Evolutionary conservation across 2,113 vertebrate species (phyloP).

Genomic region (Brachirus orientalis): DNA sequence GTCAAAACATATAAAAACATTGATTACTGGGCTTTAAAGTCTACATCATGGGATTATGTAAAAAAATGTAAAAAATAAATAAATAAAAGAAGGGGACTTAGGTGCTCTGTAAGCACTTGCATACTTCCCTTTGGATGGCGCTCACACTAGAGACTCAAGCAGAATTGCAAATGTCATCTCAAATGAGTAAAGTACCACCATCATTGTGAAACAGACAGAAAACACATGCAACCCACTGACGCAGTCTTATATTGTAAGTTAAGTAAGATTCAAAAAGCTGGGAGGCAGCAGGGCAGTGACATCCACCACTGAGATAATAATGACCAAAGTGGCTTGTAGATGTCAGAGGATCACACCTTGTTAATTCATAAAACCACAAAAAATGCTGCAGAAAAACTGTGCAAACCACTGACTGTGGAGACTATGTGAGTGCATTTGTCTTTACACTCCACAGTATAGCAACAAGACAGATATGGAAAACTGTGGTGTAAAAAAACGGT

Average conservation of each 20-base stretch:
- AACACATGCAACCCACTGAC: conserved; percentile 25
- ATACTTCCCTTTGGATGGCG: too few species aligned
- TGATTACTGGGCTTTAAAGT: not conserved
- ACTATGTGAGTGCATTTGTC: not conserved
- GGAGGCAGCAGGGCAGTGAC: conserved; percentile 27
- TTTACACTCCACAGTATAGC: not conserved
- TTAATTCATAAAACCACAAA: conserved; percentile 47
- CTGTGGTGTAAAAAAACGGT: not conserved
- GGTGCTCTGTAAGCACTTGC: not conserved
- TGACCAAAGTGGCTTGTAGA: conserved; percentile 35
- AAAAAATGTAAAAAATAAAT: too few species aligned
- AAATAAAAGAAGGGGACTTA: not conserved
- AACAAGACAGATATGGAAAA: not conserved
- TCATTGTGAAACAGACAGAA: conserved; percentile 19
- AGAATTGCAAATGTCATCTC: too few species aligned
- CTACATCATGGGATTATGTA: not conserved
- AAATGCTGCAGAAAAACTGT: conserved; percentile 6
- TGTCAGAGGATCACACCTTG: conserved; percentile 41
- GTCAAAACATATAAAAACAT: not conserved
- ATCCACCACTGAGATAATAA: conserved; percentile 40
- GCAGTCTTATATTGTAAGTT: conserved; percentile 29
- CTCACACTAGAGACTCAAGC: too few species aligned
- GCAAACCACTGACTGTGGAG: too few species aligned
- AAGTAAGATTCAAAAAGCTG: conserved; percentile 26
- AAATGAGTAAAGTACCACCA: not conserved